Evolutionary conservation across 1,140 invertebrate genomes (phyloP), one percentile per base, ranked within the genome.

Genomic region (Aphaenogaster rudis): DNA sequence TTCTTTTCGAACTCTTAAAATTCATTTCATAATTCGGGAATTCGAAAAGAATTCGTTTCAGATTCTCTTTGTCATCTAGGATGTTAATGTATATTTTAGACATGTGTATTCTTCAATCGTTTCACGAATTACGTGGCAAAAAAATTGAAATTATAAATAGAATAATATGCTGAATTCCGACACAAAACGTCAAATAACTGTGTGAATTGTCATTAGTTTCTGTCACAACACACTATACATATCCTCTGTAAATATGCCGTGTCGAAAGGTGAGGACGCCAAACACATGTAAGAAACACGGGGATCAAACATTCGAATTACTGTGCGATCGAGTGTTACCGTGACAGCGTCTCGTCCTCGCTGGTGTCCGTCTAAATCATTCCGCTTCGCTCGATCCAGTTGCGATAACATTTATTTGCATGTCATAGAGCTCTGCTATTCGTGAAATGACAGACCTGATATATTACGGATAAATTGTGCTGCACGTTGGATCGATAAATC

Each of bases 151-250:
- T 66, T 21, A 21, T 4, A 42, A 67, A 42, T 7, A 13, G 4
- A 67, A 67, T 21, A 36, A 67, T 6, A 67, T 45, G 0, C 9
- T 3, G 7, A 39, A 39, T 66, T 39, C 17, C 63, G 33, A n/a
- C 33, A n/a, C 28, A 28, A 28, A 28, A 28, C 28, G 28, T 28
- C 28, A 28, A 28, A 28, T 28, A 28, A 28, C 28, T 28, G 28
- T 28, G 28, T 28, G 15, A 36, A 33, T 17, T 63, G 36, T 13
- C 17, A 45, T 45, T 67, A 67, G 9, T 67, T 67, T 21, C 39
- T 67, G 64, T 67, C n/a, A 45, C 36, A 36, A 66, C 36, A 66
- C 63, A 36, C 63, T 17, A 66, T 66, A 66, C n/a, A 21, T 66
- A 21, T 45, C 4, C 39, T 45, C n/a, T 67, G 64, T 67, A 67